Conservation (phyloP, 2,113 vertebrate genomes). For the Actenoides hombroni region DNA sequence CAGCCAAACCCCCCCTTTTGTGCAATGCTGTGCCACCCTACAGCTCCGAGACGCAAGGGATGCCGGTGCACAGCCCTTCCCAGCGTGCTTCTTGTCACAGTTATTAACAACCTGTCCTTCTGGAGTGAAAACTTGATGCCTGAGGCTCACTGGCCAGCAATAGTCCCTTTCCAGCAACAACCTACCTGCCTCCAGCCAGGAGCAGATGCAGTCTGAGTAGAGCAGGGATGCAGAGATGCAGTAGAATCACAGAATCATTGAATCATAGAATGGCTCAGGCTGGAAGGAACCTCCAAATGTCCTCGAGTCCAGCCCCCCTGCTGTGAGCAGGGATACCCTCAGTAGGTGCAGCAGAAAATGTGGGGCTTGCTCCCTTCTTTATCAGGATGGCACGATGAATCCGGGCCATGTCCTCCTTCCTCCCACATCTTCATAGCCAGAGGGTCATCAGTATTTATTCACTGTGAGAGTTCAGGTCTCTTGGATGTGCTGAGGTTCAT, state of each 20-base stretch:
- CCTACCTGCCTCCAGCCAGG: not conserved
- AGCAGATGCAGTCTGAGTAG: not conserved
- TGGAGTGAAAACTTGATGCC: not conserved
- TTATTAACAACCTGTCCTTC: not conserved
- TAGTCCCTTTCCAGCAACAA: not conserved
- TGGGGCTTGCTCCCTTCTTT: not conserved
- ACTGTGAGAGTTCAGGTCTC: not conserved
- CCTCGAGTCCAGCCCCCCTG: too few species aligned
- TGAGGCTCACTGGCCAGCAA: not conserved
- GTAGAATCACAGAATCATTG: too few species aligned
- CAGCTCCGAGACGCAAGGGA: not conserved
- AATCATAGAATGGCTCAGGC: too few species aligned
- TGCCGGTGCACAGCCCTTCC: not conserved
- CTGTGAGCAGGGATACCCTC: too few species aligned
- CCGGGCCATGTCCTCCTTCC: not conserved
- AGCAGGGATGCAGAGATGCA: not conserved
- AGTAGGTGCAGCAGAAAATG: not conserved
- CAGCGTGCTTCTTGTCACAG: accelerated
- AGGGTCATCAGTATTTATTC: not conserved
- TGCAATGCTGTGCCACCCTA: not conserved
- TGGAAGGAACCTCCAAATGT: too few species aligned
- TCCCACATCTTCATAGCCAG: not conserved
- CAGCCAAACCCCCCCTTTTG: not conserved
- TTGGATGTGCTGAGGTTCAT: not conserved
- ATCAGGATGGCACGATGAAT: not conserved